A percentile compares a stretch with the other conserved stretches of the same genome.
Evolutionary conservation across 1,140 invertebrate genomes (phyloP).

Genomic region (Trichonephila clavata): DNA sequence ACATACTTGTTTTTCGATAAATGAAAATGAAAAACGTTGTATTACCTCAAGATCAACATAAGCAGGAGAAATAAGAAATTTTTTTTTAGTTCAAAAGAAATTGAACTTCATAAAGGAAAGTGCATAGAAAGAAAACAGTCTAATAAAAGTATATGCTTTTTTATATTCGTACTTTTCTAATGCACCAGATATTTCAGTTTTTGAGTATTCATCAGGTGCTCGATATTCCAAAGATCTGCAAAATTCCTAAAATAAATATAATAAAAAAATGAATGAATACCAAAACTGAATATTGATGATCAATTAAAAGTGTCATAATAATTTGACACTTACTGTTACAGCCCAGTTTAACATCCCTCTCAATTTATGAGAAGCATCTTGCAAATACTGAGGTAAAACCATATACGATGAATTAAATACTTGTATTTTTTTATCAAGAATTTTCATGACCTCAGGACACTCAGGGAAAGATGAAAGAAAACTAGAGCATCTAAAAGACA

Average conservation of each 20-base stretch:
- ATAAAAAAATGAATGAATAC: background rate
- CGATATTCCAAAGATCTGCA: background rate
- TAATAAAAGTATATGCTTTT: background rate
- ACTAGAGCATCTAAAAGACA: conserved; percentile 51
- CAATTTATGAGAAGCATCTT: conserved; percentile 66
- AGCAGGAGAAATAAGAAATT: too few relatives aligned
- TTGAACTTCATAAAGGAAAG: background rate
- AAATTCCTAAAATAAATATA: conserved; percentile 38
- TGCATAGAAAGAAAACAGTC: background rate
- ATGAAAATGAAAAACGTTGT: too few relatives aligned
- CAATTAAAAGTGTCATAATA: background rate
- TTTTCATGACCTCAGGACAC: conserved; percentile 23
- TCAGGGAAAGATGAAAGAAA: conserved; percentile 61
- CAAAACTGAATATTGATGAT: background rate
- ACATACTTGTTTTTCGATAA: too few relatives aligned
- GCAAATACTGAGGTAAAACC: conserved; percentile 67
- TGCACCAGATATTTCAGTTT: conserved; percentile 26
- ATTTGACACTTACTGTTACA: background rate
- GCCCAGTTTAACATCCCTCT: conserved; percentile 34
- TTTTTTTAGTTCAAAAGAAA: too few relatives aligned
- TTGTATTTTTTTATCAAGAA: conserved; percentile 58
- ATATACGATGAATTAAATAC: conserved; percentile 69
- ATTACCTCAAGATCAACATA: too few relatives aligned
- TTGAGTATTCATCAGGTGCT: conserved; percentile 6
- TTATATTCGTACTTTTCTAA: conserved; percentile 38